These are phyloP conservation scores for Phortica magna DNA, from an alignment of 2,888 invertebrate species.

Conservation along the genomic window DNA sequence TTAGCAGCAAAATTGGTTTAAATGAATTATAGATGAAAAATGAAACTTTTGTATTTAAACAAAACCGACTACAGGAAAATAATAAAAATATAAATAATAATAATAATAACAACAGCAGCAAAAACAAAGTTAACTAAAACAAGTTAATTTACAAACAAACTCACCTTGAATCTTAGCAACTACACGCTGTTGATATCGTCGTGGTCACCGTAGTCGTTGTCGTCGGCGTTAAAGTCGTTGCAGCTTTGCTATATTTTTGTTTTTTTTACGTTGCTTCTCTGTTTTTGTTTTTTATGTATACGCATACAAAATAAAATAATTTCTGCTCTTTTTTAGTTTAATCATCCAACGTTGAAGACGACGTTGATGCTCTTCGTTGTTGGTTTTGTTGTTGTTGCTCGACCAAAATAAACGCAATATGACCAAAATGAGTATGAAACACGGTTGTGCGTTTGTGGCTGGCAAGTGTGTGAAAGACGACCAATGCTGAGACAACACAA, in stretches of 20 bases:
- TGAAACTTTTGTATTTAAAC: no score
- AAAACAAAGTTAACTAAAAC: constrained; percentile 43
- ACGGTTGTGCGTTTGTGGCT: constrained; percentile 16
- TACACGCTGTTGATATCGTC: not conserved
- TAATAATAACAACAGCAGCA: no score
- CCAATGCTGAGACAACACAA: constrained; percentile 29
- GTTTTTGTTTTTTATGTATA: constrained; percentile 41
- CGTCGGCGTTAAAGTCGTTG: not conserved
- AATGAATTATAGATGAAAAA: no score
- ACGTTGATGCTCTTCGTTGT: constrained; percentile 14
- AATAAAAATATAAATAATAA: no score
- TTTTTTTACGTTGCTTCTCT: constrained; percentile 46
- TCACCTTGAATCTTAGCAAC: constrained; percentile 60
- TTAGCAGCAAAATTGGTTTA: no score
- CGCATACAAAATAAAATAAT: no score
- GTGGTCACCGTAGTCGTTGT: not conserved
- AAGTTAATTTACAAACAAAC: constrained; percentile 64
- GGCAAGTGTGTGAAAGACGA: constrained; percentile 19
- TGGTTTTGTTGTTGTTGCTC: constrained; percentile 37
- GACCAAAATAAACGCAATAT: not conserved
- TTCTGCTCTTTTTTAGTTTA: no score
- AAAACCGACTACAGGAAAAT: no score
- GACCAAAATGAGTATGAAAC: not conserved
- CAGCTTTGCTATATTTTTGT: not conserved
- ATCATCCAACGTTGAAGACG: no score